Percentiles rank a stretch among this genome's conserved stretches.
These are phyloP conservation scores for Luscinia megarhynchos DNA, from an alignment of 2,797 vertebrate species.

Conservation along the genomic window DNA sequence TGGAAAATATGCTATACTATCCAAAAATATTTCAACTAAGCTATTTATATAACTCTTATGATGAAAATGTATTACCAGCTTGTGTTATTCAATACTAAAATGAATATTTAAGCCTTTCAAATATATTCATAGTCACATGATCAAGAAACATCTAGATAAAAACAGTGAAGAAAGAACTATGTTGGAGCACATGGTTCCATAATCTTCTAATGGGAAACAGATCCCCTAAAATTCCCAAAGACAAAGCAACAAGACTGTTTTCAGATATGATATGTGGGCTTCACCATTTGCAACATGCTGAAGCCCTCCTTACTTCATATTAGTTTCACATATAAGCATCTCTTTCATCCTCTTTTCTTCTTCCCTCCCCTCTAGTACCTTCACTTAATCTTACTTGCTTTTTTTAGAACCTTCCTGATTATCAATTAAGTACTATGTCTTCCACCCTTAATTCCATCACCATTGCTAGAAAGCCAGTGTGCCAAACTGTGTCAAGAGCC, in stretches of 20 bases:
- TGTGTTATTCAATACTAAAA: neutral
- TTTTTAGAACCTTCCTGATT: conserved; percentile 42
- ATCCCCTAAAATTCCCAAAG: neutral
- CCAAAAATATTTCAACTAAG: neutral
- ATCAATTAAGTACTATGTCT: conserved; percentile 27
- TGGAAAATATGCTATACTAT: neutral
- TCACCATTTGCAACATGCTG: neutral
- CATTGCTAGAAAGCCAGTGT: conserved; percentile 39
- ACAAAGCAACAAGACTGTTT: neutral
- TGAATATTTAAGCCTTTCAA: neutral
- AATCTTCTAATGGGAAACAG: neutral
- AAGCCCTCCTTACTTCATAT: neutral
- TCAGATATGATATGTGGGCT: neutral
- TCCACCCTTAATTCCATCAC: conserved; percentile 1
- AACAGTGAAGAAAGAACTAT: neutral
- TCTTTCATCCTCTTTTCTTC: conserved; percentile 35
- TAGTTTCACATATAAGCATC: neutral
- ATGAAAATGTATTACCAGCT: neutral
- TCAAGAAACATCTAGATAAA: neutral
- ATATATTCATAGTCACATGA: fast-evolving
- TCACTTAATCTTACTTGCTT: conserved; percentile 51
- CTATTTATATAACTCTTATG: neutral
- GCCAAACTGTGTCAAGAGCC: neutral
- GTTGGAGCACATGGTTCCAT: neutral
- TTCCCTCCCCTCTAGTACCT: neutral